Base-by-base conservation (phyloP, 1,140 invertebrate species). In the Colletes gigas region DNA sequence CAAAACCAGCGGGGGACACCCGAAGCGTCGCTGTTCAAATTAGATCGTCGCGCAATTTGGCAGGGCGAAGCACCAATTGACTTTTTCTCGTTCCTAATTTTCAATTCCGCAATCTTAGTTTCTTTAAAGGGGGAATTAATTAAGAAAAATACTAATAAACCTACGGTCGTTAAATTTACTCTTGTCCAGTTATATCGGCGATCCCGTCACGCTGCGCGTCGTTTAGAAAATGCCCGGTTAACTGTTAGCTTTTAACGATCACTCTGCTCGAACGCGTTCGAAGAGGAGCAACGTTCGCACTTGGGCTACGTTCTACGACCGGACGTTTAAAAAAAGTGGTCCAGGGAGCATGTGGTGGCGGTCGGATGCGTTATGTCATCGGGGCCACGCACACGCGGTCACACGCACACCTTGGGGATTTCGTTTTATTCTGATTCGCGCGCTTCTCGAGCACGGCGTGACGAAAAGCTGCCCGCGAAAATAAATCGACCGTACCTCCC, bases 351-450 rank as follows among this genome's bases (percentile, higher is more conserved):
- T 59, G 10, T 17, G 30, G 10, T 17, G 30, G 17, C 9, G n/a
- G 41, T 59, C 7, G 69, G 69, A 60, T 30, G 69, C 10, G 72
- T 77, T 77, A 77, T 77, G 75, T 77, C 75, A 77, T 77, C 65
- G 75, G 39, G 75, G 75, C 75, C 75, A 69, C 44, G 44, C 44
- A 9, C 3, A 47, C 44, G 44, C 6, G 6, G 6, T 47, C 44
- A 52, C 60, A 77, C 66, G 17, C 65, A 39, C 5, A 10, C 12
- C 21, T 41, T n/a, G 59, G 5, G 54, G 50, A 30, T 30, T 15
- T 30, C 62, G 62, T 69, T 69, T 68, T 60, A 62, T 50, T 39
- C 9, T 17, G 52, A 21, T 57, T 67, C 74, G 15, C 75, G 21
- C 50, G 41, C 3, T 12, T 3, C 54, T n/a, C 54, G 69, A 74